phyloP scores from a whole-genome alignment of 2,888 invertebrate genomes.

The Steinernema scapterisci region DNA sequence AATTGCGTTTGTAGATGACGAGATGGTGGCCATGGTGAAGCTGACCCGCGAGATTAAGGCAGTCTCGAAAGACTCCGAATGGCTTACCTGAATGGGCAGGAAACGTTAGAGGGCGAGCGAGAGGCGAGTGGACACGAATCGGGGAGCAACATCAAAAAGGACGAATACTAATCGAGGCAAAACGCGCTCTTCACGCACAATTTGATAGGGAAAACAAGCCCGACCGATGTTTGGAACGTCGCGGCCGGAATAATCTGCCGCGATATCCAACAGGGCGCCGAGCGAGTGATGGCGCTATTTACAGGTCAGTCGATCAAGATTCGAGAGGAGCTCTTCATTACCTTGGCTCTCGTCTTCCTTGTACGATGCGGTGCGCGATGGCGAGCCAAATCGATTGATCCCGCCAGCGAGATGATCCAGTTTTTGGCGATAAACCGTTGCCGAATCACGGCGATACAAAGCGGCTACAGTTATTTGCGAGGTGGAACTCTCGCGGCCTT shows the following conservation, averaged over 20 bases:
- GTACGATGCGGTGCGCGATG: neutral
- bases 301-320: conserved; percentile 24
- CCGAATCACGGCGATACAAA: neutral
- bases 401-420: conserved; percentile 19
- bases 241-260: neutral
- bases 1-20: neutral
- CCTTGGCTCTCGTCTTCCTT: neutral
- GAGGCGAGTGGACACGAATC: neutral
- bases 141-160: neutral
- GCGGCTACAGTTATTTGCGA: neutral
- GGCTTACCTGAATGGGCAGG: conserved; percentile 10
- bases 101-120: no score
- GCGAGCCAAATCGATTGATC: conserved; percentile 4
- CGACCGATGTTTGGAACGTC: neutral
- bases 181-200: conserved; percentile 2
- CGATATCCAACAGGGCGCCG: neutral
- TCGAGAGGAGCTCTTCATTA: neutral
- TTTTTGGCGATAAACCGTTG: neutral
- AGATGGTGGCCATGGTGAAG: conserved; percentile 21
- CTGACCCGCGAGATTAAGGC: neutral
- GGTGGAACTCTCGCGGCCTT: neutral
- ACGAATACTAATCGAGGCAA: neutral
- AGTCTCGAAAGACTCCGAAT: conserved; percentile 19
- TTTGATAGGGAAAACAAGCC: neutral
- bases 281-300: conserved; percentile 1